Base-by-base conservation (phyloP, 2,797 vertebrate genomes). In the Hozukius guyotensis region DNA sequence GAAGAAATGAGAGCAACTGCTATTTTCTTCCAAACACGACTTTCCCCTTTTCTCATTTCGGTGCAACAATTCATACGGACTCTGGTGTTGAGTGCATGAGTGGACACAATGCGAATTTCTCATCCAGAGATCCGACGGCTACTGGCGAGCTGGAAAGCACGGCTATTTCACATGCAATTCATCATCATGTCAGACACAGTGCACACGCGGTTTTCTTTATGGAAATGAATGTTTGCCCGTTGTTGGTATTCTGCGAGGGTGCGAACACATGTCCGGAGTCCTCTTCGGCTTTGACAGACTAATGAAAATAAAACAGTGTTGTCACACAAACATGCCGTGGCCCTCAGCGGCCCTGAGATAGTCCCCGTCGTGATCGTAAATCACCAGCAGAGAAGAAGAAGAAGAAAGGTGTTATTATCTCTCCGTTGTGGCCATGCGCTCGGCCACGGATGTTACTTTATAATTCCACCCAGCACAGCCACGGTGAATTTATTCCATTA, bases 301-400 rank as follows among this genome's bases (percentile, higher is more conserved):
- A 83, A 90, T 94, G 87, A 86, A 89, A 92, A 92, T 81, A 84
- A 91, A 92, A 93, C 72, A 78, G 65, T 20, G 8, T 76, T 78
- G 88, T 86, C 84, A 86, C 75, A 85, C 74, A 81, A 75, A 90
- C 82, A 80, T 22, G 56, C 62, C 8, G 31, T 16, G 73, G 84
- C 63, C 67, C 79, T 62, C 57, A 14, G 67, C 57, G n/a, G 38
- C 77, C 77, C 63, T 10, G 20, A 67, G 66, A 56, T 66, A 70
- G 68, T 71, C 63, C 55, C 59, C 13, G 31, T 49, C n/a, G 56
- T 46, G 24, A 82, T 89, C 68, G 72, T 91, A 88, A 89, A 93
- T 92, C 89, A 90, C 70, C 68, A 65, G 72, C 70, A 27, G 57
- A 77, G 81, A 63, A 61, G 63, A 75, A 46, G 63, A 77, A 49